phyloP scores from a whole-genome alignment of 2,888 invertebrate species.

The Trissolcus brochymenae region DNA sequence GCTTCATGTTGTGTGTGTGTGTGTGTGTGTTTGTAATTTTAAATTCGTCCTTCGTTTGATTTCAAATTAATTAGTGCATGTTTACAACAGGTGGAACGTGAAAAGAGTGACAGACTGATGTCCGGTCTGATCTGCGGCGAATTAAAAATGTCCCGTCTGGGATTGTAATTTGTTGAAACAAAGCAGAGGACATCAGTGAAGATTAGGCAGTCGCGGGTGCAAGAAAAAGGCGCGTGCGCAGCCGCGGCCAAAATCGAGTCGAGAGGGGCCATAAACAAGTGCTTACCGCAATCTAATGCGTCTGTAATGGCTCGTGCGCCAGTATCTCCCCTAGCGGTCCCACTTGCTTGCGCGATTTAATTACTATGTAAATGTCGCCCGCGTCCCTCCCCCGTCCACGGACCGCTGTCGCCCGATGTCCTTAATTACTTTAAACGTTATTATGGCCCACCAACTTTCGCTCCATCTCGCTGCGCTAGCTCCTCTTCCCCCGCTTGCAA shows the following conservation, averaged over 20 bases:
- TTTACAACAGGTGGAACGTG: background rate
- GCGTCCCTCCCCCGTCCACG: constrained; percentile 64
- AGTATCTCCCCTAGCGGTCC: constrained; percentile 74
- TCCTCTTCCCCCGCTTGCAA: constrained; percentile 53
- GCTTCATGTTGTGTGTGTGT: too few species aligned
- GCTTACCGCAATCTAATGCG: constrained; percentile 77
- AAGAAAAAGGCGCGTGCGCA: constrained; percentile 32
- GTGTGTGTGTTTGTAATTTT: too few species aligned
- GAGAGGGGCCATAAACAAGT: constrained; percentile 73
- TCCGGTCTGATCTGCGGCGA: constrained; percentile 19
- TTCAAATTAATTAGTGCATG: background rate
- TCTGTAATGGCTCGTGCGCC: constrained; percentile 76
- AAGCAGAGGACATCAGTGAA: constrained; percentile 29
- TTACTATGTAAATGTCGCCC: constrained; percentile 77
- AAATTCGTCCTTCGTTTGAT: background rate
- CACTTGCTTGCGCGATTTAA: constrained; percentile 76
- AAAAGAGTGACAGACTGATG: background rate
- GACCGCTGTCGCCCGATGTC: constrained; percentile 74
- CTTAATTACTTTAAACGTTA: constrained; percentile 77
- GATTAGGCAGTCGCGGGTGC: constrained; percentile 32
- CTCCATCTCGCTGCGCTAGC: constrained; percentile 61
- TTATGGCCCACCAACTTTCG: constrained; percentile 74
- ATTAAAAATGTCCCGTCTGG: background rate
- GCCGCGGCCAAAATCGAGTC: constrained; percentile 40
- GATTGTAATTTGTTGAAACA: constrained; percentile 16